Conservation (phyloP, 2,888 invertebrate species). For the Archips crataeganus region DNA sequence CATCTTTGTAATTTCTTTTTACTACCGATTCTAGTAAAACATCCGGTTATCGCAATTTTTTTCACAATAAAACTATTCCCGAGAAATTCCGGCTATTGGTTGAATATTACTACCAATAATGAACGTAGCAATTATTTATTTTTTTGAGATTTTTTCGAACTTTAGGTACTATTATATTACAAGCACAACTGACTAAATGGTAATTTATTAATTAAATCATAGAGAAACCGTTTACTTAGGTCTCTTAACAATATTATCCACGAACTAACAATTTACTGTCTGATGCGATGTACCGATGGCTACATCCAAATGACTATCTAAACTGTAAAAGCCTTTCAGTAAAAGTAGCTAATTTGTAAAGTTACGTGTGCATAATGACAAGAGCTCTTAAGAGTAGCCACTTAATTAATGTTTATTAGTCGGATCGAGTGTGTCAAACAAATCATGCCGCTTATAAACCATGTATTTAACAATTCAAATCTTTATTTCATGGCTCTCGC, state of each 20-base stretch:
- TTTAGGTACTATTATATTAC: no score
- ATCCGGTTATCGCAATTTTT: not conserved
- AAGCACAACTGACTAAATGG: no score
- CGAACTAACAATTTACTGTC: no score
- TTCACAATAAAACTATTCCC: no score
- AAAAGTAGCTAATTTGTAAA: not conserved
- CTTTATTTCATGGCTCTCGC: constrained; percentile 23
- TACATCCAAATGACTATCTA: not conserved
- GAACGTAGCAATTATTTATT: no score
- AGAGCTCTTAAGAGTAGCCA: constrained; percentile 3
- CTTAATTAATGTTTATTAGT: constrained; percentile 10
- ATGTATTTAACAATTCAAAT: constrained; percentile 21
- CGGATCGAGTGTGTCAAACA: constrained; percentile 9
- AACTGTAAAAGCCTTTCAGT: not conserved
- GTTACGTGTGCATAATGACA: not conserved
- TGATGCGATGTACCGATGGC: no score
- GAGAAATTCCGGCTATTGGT: not conserved
- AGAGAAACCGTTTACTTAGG: not conserved
- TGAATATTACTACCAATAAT: not conserved
- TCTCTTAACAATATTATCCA: no score
- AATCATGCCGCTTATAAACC: constrained; percentile 10
- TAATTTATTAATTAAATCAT: not conserved
- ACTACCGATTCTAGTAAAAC: not conserved
- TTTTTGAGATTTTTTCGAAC: no score
- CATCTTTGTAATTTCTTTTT: no score